Evolutionary conservation across 64 coral and sea anemone genomes (phyloP), one percentile per base, ranked within the genome.

Genomic region (Actinia equina): DNA sequence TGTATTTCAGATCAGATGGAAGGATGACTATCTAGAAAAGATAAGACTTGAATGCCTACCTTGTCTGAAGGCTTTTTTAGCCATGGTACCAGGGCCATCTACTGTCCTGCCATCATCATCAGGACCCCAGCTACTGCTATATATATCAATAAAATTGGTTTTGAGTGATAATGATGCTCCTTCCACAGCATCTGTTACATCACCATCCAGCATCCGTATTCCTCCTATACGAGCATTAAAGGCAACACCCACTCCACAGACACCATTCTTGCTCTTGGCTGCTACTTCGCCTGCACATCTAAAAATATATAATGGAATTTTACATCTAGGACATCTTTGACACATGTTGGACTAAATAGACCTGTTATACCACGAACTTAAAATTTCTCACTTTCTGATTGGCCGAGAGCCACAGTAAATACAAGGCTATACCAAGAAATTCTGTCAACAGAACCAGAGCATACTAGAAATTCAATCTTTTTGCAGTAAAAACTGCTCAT

Each of bases 51-150:
- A 85, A 77, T 23, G 17, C n/a, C 27, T 89, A 99, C 97, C 97
- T 37, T 99, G 90, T 85, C 90, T 93, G 42, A 99, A 92, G 12
- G 93, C 97, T 64, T 87, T 92, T 65, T 88, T 93, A 43, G 97
- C 93, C 77, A 99, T 60, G 6, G 85, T 85, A 3, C 93, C 97
- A 27, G 97, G 97, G 7, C 97, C 97, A 87, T 99, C 97, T 12
- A 99, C 97, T 56, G 93, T 99, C 1, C 82, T 27, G 1, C 97
- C 97, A 83, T 99, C 91, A 60, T 99, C 97, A 86, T 99, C 97
- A 43, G 97, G 97, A 18, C 97, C 97, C 97, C 97, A 99, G 62
- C 97, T 99, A 42, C 97, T 99, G 17, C 97, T 99, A 44, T 99
- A 99, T 26, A 99, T 99, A 42, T 99, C 97, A 83, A 99, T 99